Conservation (phyloP, 2,888 invertebrate species). For the Sesia bembeciformis region DNA sequence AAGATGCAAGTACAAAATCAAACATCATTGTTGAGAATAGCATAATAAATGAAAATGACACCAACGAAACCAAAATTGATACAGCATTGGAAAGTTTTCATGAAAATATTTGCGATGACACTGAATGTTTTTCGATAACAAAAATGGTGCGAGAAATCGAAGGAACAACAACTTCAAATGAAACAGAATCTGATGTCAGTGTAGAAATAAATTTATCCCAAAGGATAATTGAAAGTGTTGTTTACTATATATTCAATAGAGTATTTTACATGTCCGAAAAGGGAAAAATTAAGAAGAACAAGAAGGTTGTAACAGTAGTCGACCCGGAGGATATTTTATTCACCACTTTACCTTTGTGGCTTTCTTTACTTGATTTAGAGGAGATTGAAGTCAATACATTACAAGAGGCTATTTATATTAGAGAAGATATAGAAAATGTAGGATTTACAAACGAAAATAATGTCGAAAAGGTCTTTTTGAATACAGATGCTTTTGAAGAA, state of each 20-base stretch:
- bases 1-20: conserved; percentile 2
- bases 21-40: neutral
- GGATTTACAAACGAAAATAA: neutral
- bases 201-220: conserved; percentile 25
- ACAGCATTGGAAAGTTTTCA: neutral
- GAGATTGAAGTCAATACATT: neutral
- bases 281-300: conserved; percentile 12
- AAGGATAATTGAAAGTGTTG: conserved; percentile 46
- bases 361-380: neutral
- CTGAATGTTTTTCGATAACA: conserved; percentile 42
- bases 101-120: no score
- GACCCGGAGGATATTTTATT: conserved; percentile 55
- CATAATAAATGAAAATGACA: neutral
- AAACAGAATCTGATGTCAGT: conserved; percentile 36
- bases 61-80: neutral
- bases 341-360: conserved; percentile 38
- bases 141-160: conserved; percentile 46
- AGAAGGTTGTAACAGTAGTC: conserved; percentile 49
- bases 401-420: neutral
- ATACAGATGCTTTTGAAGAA: neutral
- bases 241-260: conserved; percentile 48
- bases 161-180: conserved; percentile 25
- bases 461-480: no score
- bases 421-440: neutral
- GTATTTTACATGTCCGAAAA: conserved; percentile 28